Evolutionary conservation across 2,113 vertebrate genomes (phyloP).

Genomic region (Boulengeromyrus knoepffleri): DNA sequence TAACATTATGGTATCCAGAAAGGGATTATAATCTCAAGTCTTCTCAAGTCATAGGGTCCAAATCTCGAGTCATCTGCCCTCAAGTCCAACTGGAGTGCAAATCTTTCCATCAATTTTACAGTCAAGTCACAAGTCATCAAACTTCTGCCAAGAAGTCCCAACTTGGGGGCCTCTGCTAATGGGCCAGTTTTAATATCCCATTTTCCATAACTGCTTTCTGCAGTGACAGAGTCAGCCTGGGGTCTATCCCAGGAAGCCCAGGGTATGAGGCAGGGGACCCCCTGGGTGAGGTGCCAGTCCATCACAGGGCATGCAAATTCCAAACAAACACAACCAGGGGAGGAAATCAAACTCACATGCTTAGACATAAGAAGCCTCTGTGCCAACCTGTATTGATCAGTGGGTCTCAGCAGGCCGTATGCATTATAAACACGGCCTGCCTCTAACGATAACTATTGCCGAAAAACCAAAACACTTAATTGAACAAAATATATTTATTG

Average conservation of each 20-base stretch:
- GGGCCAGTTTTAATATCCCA: neutral
- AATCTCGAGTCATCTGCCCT: neutral
- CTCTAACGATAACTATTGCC: neutral
- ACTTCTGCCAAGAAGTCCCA: neutral
- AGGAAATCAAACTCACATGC: neutral
- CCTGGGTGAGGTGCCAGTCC: neutral
- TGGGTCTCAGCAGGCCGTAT: neutral
- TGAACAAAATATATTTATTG: slow-evolving; percentile 33
- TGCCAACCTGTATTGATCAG: neutral
- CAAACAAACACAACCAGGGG: neutral
- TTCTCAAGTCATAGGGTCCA: no score
- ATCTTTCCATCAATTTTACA: neutral
- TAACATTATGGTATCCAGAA: no score
- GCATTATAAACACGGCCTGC: neutral
- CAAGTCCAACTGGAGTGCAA: neutral
- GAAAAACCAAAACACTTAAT: neutral
- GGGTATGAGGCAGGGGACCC: neutral
- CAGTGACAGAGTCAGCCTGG: neutral
- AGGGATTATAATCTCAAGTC: no score
- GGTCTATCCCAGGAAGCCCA: neutral
- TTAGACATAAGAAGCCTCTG: neutral
- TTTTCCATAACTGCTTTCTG: neutral
- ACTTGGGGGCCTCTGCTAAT: neutral
- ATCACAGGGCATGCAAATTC: neutral
- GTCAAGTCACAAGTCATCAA: neutral